These are phyloP conservation scores for Antheraea yamamai DNA, from an alignment of 2,888 invertebrate species.

Conservation along the genomic window DNA sequence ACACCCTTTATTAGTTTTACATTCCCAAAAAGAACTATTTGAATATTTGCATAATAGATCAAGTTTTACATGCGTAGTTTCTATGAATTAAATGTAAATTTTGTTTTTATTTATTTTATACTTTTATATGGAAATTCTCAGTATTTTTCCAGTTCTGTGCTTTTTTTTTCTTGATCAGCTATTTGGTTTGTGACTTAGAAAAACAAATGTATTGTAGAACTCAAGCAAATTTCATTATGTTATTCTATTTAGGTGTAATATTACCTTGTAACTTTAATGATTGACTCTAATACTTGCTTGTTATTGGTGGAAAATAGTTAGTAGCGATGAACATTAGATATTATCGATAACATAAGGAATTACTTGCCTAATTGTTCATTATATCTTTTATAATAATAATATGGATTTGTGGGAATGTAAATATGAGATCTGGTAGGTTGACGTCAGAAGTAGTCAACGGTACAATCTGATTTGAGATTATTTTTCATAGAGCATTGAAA, in stretches of 20 bases:
- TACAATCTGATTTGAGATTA: background rate
- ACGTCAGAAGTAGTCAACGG: background rate
- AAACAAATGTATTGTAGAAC: background rate
- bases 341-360: slow-evolving; percentile 43
- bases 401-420: slow-evolving; percentile 52
- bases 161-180: background rate
- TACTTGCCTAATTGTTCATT: slow-evolving; percentile 46
- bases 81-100: background rate
- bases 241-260: background rate
- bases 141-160: background rate
- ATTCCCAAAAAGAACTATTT: background rate
- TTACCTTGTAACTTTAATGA: background rate
- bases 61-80: background rate
- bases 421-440: slow-evolving; percentile 59
- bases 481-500: background rate
- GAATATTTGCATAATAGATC: background rate
- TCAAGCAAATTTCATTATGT: background rate
- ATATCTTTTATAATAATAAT: background rate
- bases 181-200: background rate
- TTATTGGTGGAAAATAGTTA: slow-evolving; percentile 8
- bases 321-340: slow-evolving; percentile 9
- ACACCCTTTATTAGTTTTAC: background rate
- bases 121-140: background rate
- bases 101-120: background rate
- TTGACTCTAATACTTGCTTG: background rate